Base-by-base conservation (phyloP, 1,140 invertebrate genomes). In the Scaptomyza hsui region DNA sequence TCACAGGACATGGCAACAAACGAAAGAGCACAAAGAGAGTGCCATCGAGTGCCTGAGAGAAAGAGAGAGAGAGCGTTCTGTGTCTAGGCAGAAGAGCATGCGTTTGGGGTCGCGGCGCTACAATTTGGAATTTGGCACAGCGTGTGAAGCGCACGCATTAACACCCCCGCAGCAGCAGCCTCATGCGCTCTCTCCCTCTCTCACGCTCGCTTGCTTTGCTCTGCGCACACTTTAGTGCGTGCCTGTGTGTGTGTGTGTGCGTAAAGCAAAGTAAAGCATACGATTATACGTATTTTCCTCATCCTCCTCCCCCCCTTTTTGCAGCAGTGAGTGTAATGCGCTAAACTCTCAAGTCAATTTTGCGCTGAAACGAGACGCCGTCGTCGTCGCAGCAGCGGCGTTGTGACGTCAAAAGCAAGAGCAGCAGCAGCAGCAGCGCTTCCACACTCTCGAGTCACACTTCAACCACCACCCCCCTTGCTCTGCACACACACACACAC, bases 391-490 rank as follows among this genome's bases (percentile, higher is more conserved):
- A 52, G 73, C 70, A 69, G 72, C 64, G 57, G 59, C 69, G 63
- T 79, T 68, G 75, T 85, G 79, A 85, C 79, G 79, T 85, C 80
- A 85, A 79, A 64, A 72, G 74, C 61, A 80, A 70, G 63, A 53
- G 35, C 21, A 60, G 57, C 4, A 32, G 52, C 47, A 52, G 41
- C 15, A 49, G 53, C 32, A 65, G 69, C 67, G 48, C 60, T 65
- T 51, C 57, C 61, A 61, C 51, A 56, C 59, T 67, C 61, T 73
- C 47, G 49, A 67, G 49, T 56, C 67, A 29, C 26, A 29, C 26
- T 29, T 29, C 26, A 44, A 60, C 61, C 45, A 61, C 48, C 26
- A 18, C 26, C 32, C 18, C 39, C 63, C 51, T 61, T 72, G 71
- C 35, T 32, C 60, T 56, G 55, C 32, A 42, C 21, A 56, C 52